Conservation (phyloP, 35 echinoderm and acorn worm genomes). For the Diadema setosum region DNA sequence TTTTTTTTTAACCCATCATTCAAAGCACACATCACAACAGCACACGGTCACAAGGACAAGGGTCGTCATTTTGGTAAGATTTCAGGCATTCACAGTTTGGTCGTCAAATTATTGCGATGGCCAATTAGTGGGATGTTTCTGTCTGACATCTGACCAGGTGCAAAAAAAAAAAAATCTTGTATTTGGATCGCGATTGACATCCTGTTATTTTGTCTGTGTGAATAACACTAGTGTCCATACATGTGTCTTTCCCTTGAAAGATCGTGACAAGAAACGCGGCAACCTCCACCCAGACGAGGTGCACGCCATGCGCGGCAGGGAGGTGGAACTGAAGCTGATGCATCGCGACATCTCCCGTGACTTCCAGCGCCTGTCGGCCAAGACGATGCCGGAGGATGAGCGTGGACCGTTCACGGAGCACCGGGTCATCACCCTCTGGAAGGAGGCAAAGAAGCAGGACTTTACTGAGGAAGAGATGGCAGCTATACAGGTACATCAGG, state of each 20-base stretch:
- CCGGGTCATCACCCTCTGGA: slow-evolving; percentile 70
- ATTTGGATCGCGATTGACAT: background rate
- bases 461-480: slow-evolving; percentile 72
- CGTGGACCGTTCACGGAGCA: slow-evolving; percentile 63
- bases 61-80: background rate
- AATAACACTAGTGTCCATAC: background rate
- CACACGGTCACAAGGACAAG: too few species aligned
- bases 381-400: slow-evolving; percentile 53
- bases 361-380: slow-evolving; percentile 58
- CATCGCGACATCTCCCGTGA: slow-evolving; percentile 60
- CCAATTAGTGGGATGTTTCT: background rate
- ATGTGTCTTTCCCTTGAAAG: background rate
- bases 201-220: background rate
- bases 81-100: background rate
- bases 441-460: slow-evolving; percentile 60
- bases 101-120: background rate
- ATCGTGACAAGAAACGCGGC: background rate
- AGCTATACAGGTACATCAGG: slow-evolving; percentile 61
- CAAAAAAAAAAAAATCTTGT: background rate
- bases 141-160: background rate
- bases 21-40: too few species aligned
- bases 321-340: slow-evolving; percentile 80
- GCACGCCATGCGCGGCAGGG: background rate
- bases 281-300: background rate
- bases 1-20: background rate